These are phyloP conservation scores for Seladonia tumulorum DNA, from an alignment of 2,888 invertebrate species.

Conservation along the genomic window DNA sequence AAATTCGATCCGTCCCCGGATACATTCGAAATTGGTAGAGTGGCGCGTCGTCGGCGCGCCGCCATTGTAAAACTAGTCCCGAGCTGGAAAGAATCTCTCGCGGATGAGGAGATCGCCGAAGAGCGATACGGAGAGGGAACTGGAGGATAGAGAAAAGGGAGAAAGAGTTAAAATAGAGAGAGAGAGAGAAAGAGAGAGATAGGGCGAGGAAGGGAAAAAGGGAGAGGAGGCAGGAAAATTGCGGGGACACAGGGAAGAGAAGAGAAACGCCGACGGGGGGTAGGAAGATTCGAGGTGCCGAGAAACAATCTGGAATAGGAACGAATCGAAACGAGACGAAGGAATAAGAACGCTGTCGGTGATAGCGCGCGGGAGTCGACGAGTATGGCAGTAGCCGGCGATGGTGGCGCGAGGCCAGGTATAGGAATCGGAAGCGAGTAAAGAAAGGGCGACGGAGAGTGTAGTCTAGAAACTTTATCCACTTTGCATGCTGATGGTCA, in stretches of 20 bases:
- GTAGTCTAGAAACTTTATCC: constrained; percentile 79
- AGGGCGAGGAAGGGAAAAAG: neutral
- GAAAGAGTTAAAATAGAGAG: neutral
- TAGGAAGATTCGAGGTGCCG: constrained; percentile 61
- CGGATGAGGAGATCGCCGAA: constrained; percentile 23
- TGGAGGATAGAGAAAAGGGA: constrained; percentile 3
- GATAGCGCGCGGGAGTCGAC: constrained; percentile 40
- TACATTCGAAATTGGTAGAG: constrained; percentile 38
- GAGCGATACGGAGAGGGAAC: neutral
- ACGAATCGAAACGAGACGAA: constrained; percentile 60
- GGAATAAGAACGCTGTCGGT: constrained; percentile 50
- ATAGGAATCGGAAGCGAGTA: constrained; percentile 71
- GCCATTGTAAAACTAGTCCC: constrained; percentile 30
- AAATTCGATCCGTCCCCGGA: constrained; percentile 36
- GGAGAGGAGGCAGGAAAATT: constrained; percentile 1
- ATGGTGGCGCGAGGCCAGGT: constrained; percentile 58
- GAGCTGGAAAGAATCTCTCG: constrained; percentile 18
- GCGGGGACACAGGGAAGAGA: constrained; percentile 27
- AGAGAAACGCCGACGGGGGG: neutral
- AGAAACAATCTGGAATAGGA: constrained; percentile 71
- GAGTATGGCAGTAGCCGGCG: constrained; percentile 25
- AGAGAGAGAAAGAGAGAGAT: neutral
- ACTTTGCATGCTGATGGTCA: constrained; percentile 81
- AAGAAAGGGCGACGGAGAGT: constrained; percentile 72
- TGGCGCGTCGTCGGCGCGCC: constrained; percentile 42